Evolutionary conservation across 1,140 invertebrate genomes (phyloP).

Genomic region (Trichonephila clavipes): DNA sequence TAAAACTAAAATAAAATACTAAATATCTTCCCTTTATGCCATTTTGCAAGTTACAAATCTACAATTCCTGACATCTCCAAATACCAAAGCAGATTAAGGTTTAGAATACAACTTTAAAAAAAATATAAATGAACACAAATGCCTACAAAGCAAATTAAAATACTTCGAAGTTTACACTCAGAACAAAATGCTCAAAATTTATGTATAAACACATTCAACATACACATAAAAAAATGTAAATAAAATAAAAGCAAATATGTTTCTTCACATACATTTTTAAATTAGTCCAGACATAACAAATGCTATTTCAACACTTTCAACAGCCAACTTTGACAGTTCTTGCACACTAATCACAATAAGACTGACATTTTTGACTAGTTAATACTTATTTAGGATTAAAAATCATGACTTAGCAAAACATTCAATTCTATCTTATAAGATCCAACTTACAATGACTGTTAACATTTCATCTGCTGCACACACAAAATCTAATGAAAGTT

Average conservation of each 20-base stretch:
- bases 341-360: conserved; percentile 18
- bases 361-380: conserved; percentile 23
- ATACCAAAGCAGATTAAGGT: not conserved
- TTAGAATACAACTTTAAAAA: not conserved
- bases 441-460: conserved; percentile 1
- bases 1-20: not conserved
- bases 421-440: conserved; percentile 1
- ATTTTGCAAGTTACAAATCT: not conserved
- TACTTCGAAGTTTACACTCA: not conserved
- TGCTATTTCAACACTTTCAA: not conserved
- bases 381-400: conserved; percentile 36
- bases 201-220: conserved; percentile 11
- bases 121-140: not conserved
- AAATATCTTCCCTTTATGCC: not conserved
- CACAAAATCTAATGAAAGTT: not conserved
- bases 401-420: conserved; percentile 47
- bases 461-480: not conserved
- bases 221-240: not conserved
- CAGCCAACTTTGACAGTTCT: not conserved
- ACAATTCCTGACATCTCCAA: not conserved
- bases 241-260: not conserved
- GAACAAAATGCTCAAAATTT: not conserved
- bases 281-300: not conserved
- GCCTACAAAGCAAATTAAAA: not conserved
- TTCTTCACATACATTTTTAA: not conserved